These are phyloP conservation scores for Calameuta pallipes DNA, from an alignment of 2,888 invertebrate genomes.

Conservation along the genomic window DNA sequence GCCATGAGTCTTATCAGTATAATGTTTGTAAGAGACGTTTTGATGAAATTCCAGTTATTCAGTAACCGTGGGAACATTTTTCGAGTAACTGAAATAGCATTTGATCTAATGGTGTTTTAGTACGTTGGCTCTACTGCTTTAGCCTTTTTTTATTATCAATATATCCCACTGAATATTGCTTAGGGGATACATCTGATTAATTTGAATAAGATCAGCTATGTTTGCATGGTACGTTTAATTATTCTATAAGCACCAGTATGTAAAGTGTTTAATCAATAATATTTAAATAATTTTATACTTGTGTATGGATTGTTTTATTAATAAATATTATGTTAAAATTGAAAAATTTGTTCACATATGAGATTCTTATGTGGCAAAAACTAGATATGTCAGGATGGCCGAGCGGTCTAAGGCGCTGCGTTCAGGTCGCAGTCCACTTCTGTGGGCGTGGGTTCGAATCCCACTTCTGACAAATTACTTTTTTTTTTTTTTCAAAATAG, in stretches of 20 bases:
- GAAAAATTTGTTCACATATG: neutral
- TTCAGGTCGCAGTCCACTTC: conserved; percentile 84
- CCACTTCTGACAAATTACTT: conserved; percentile 73
- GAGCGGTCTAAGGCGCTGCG: conserved; percentile 91
- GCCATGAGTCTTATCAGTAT: neutral
- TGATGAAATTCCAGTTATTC: neutral
- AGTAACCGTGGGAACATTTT: neutral
- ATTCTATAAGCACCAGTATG: neutral
- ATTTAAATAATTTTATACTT: neutral
- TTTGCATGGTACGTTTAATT: too few relatives aligned
- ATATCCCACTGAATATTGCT: neutral
- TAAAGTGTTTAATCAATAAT: neutral
- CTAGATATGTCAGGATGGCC: conserved; percentile 78
- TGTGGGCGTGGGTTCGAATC: conserved; percentile 87
- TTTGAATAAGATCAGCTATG: neutral
- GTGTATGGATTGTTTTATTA: neutral
- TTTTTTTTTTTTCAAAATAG: neutral
- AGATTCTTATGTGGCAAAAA: neutral
- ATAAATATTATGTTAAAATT: neutral
- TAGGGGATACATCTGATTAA: neutral
- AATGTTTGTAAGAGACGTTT: neutral
- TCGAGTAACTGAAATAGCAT: neutral
- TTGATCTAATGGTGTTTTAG: neutral
- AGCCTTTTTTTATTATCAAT: neutral
- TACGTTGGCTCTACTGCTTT: neutral